Evolutionary conservation across 2,888 invertebrate species (phyloP), one percentile per base, ranked within the genome.

Genomic region (Morpho achilles): DNA sequence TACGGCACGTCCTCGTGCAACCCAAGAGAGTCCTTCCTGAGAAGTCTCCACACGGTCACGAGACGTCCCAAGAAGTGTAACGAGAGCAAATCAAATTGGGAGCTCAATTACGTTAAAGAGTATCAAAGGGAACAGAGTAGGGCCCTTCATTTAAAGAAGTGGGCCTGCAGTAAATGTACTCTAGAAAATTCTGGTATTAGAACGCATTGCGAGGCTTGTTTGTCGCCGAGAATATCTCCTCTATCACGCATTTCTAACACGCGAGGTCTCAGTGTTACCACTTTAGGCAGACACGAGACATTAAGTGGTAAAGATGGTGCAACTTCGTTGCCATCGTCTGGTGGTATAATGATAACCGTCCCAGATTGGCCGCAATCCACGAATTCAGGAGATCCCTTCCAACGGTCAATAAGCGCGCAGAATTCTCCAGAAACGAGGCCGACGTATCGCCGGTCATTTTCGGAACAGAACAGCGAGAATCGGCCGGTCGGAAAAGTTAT

Each of bases 81-180:
- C 50, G 87, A 88, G 51, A 85, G 87, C 65, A 87, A 87, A 64
- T 89, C 87, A 0, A 89, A 91, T 72, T 90, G 91, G 89, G 90
- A 91, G 63, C 65, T 88, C 58, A 86, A 87, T 72, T 91, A 90
- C 66, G 83, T 86, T 1, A 85, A 90, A 60, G 87, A 90, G 47
- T 91, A 89, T 64, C 88, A 89, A 61, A 79, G 78, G 56, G 88
- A 90, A 63, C 87, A 89, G 67, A 85, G 87, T 60, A 82, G 71
- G 60, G 84, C 79, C 39, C 63, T 87, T 53, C 86, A 88, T 73
- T 72, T 87, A 67, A 89, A 90, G 68, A 92, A 91, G 53, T 95
- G 95, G 95, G 92, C 94, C 9, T 95, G 95, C 73, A 92, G 92
- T 68, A 92, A 94, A 71, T 96, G 96, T 76, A 96, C 96, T 0